Base-by-base conservation (phyloP, 1,140 invertebrate species). In the Lasioglossum baleicum region DNA sequence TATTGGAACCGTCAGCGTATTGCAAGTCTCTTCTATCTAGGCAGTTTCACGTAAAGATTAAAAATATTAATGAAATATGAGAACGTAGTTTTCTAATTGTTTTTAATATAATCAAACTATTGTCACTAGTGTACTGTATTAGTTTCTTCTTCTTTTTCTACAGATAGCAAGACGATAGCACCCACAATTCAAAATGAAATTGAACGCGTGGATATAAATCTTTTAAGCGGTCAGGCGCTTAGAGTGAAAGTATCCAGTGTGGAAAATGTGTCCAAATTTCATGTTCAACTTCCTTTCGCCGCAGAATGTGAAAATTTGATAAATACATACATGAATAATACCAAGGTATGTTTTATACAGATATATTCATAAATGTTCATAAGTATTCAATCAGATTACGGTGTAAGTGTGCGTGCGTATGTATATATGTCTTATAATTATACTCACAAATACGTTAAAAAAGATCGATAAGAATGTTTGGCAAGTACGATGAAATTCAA, bases 201-300 rank as follows among this genome's bases (percentile, higher is more conserved):
- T 31, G 68, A 83, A 42, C 86, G 81, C 76, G 72, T 92, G 15
- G 91, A 93, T 69, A 86, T 92, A 83, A 87, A 88, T 67, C 83
- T 92, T 10, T 84, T 94, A 15, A 81, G 84, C 35, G 90, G 91
- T 66, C 93, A 94, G 80, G 85, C 78, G 20, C 71, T 94, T 17
- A 68, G 85, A 65, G 90, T 89, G 5, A 90, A 89, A 71, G 84
- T 94, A 40, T 90, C 90, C 22, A 90, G 83, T 80, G 88, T 93
- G 20, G 86, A 89, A 71, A 82, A 76, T n/a, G 78, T 88, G 31
- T 75, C 69, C 8, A 91, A 91, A 64, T 94, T 94, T 82, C 89
- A 91, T 71, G 75, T 94, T 67, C 91, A 92, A 58, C 84, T 94
- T 44, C 84, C 89, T n/a, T 89, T 90, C 26, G 92, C 89, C 7